These are phyloP conservation scores for Zaprionus capensis DNA, from an alignment of 1,140 invertebrate genomes.

Conservation along the genomic window DNA sequence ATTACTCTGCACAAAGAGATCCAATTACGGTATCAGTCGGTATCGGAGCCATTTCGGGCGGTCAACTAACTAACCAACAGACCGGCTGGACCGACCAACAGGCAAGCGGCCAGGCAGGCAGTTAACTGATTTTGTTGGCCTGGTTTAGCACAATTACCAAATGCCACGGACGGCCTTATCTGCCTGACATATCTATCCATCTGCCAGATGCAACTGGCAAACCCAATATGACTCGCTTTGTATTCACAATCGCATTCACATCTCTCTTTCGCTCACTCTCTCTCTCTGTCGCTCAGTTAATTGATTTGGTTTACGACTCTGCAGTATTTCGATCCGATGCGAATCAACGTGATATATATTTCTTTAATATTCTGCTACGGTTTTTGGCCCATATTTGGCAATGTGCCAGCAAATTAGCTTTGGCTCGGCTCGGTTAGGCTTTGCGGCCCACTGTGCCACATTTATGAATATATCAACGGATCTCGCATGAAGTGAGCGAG, in stretches of 20 bases:
- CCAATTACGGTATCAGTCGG: constrained; percentile 33
- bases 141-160: constrained; percentile 22
- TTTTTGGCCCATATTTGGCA: constrained; percentile 58
- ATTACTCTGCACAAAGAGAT: constrained; percentile 48
- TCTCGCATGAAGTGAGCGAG: constrained; percentile 44
- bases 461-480: constrained; percentile 78
- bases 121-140: constrained; percentile 43
- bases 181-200: constrained; percentile 3
- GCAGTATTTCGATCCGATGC: constrained; percentile 41
- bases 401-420: constrained; percentile 79
- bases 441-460: constrained; percentile 77
- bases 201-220: constrained; percentile 12
- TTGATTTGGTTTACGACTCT: constrained; percentile 76
- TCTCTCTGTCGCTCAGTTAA: constrained; percentile 55
- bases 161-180: constrained; percentile 12
- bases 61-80: constrained; percentile 19
- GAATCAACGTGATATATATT: constrained; percentile 72
- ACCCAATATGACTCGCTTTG: neutral
- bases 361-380: constrained; percentile 73
- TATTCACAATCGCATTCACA: constrained; percentile 1
- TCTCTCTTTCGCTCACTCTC: neutral
- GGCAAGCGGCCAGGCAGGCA: neutral
- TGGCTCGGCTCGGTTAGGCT: constrained; percentile 31
- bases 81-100: neutral
- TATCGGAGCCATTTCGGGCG: constrained; percentile 34